phyloP scores from a whole-genome alignment of 2,113 vertebrate species.

The Gnathonemus longibarbis region DNA sequence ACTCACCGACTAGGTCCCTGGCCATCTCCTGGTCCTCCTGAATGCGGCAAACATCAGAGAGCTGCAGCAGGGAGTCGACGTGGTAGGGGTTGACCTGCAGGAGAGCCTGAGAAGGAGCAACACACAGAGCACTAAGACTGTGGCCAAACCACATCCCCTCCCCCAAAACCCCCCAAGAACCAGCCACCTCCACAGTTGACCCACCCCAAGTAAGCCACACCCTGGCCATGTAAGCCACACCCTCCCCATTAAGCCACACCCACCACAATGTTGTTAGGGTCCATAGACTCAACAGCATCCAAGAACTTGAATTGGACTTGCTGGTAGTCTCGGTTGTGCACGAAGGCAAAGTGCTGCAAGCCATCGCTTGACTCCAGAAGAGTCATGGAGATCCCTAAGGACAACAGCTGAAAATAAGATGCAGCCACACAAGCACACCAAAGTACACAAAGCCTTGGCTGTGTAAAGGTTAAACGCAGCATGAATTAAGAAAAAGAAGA shows the following conservation, averaged over 20 bases:
- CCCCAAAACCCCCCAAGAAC: background rate
- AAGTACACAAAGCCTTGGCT: background rate
- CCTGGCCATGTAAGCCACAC: background rate
- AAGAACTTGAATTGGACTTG: conserved; percentile 93
- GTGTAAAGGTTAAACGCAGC: background rate
- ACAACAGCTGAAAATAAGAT: background rate
- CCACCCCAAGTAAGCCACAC: too few relatives aligned
- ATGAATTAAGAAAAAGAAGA: background rate
- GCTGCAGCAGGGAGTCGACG: conserved; percentile 88
- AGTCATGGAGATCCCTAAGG: conserved; percentile 80
- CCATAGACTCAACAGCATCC: conserved; percentile 90
- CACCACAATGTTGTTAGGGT: conserved; percentile 96
- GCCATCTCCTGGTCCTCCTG: conserved; percentile 98
- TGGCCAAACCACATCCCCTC: background rate
- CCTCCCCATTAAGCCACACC: conserved; percentile 15
- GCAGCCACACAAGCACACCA: background rate
- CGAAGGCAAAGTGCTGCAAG: conserved; percentile 77
- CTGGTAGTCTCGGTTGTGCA: conserved; percentile 90
- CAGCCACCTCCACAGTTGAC: background rate
- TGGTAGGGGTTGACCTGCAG: conserved; percentile 88
- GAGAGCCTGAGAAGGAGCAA: conserved; percentile 61
- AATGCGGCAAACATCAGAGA: conserved; percentile 88
- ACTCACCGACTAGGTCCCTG: conserved; percentile 85
- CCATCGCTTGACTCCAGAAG: conserved; percentile 75
- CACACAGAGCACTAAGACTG: background rate